Conservation (phyloP, 2,888 invertebrate species). For the Andricus quercusramuli region DNA sequence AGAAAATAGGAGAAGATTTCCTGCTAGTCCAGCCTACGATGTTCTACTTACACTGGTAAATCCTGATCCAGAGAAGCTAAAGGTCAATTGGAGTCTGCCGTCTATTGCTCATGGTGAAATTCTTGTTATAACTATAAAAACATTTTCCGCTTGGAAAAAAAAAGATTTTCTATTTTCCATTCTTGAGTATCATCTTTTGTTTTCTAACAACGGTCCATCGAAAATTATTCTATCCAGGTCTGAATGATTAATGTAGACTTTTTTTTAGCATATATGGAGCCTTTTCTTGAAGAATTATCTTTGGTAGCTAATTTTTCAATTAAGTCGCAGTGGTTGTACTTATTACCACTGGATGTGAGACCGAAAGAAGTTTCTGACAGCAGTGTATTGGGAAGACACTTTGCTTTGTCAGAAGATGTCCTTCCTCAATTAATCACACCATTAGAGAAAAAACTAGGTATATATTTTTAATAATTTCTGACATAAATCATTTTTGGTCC, state of each 20-base stretch:
- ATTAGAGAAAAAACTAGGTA: conserved; percentile 89
- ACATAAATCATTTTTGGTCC: too few species aligned
- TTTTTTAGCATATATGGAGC: conserved; percentile 86
- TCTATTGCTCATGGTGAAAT: conserved; percentile 83
- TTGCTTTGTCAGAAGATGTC: conserved; percentile 84
- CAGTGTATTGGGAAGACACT: conserved; percentile 81
- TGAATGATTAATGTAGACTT: conserved; percentile 42
- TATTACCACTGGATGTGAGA: conserved; percentile 88
- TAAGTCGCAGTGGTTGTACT: conserved; percentile 93
- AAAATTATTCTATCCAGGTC: conserved; percentile 9
- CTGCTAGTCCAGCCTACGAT: conserved; percentile 85
- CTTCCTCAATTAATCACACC: conserved; percentile 92
- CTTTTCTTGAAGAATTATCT: conserved; percentile 86
- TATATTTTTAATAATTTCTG: conserved; percentile 4
- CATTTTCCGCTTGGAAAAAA: conserved; percentile 42
- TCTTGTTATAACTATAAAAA: conserved; percentile 33
- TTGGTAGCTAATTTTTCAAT: conserved; percentile 88
- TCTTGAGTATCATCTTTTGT: too few species aligned
- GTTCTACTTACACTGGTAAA: conserved; percentile 91
- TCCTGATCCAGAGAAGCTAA: conserved; percentile 87
- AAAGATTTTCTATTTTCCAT: not conserved
- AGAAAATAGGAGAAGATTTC: conserved; percentile 79
- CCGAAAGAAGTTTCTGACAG: conserved; percentile 83
- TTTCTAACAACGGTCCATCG: not conserved
- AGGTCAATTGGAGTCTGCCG: conserved; percentile 85